These are phyloP conservation scores for Drosophila suzukii DNA, from an alignment of 1,140 invertebrate genomes.

Conservation along the genomic window DNA sequence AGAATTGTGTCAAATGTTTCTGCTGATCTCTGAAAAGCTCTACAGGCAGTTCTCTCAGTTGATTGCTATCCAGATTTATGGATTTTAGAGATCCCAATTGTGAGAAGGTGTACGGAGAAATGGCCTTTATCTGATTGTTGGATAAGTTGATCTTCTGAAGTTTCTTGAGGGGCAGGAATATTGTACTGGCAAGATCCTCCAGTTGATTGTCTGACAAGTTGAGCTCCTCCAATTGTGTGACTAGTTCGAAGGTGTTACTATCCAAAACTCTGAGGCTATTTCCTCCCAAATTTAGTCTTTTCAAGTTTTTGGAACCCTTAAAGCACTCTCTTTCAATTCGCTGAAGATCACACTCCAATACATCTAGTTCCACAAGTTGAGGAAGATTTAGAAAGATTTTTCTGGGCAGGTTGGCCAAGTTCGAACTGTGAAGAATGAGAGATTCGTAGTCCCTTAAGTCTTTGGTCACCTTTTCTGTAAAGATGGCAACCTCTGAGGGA, in stretches of 20 bases:
- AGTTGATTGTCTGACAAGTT: constrained; percentile 53
- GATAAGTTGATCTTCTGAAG: constrained; percentile 37
- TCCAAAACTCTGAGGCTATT: constrained; percentile 34
- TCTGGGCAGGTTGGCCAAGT: constrained; percentile 44
- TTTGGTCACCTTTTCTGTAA: constrained; percentile 11
- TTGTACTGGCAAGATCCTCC: constrained; percentile 21
- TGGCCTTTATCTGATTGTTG: constrained; percentile 33
- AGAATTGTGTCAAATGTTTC: constrained; percentile 25
- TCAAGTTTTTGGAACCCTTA: constrained; percentile 29
- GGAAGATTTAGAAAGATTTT: constrained; percentile 51
- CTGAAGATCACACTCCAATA: constrained; percentile 43
- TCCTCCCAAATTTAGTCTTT: constrained; percentile 44
- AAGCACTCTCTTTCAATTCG: constrained; percentile 45
- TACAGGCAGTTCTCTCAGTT: constrained; percentile 28
- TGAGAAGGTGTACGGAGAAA: constrained; percentile 22
- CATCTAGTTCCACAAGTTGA: constrained; percentile 41
- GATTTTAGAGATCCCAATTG: constrained; percentile 20
- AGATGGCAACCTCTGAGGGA: constrained; percentile 45
- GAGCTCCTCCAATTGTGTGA: constrained; percentile 51
- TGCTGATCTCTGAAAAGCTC: constrained; percentile 33
- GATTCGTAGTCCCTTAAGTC: constrained; percentile 22
- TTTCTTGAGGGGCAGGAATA: constrained; percentile 31
- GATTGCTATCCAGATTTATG: constrained; percentile 54
- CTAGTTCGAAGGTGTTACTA: constrained; percentile 32
- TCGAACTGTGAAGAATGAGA: constrained; percentile 51